Evolutionary conservation across 2,888 invertebrate species (phyloP).

Genomic region (Exocentrus adspersus): DNA sequence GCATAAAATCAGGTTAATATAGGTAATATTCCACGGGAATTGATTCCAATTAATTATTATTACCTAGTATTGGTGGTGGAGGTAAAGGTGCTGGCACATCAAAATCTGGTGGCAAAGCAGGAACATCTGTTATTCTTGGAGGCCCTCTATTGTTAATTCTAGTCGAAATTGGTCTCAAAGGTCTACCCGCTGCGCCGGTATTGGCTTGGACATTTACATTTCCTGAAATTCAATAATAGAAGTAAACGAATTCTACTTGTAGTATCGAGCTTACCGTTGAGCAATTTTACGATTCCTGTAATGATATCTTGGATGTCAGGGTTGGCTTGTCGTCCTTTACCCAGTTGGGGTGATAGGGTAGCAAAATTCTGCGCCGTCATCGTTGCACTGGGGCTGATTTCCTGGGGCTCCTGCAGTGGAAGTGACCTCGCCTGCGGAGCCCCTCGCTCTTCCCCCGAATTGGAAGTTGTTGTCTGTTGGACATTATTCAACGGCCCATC

Average conservation of each 20-base stretch:
- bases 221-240: conserved; percentile 28
- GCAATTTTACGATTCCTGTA: conserved; percentile 85
- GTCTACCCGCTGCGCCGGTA: conserved; percentile 71
- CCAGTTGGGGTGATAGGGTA: conserved; percentile 60
- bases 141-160: conserved; percentile 92
- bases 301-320: conserved; percentile 91
- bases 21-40: background rate
- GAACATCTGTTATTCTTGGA: conserved; percentile 83
- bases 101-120: conserved; percentile 75
- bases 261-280: conserved; percentile 70
- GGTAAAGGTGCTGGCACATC: conserved; percentile 67
- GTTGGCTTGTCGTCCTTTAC: conserved; percentile 68
- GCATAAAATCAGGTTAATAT: background rate
- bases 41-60: background rate
- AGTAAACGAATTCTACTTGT: no score
- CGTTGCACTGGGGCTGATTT: conserved; percentile 63
- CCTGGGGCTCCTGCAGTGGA: conserved; percentile 74
- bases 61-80: conserved; percentile 56
- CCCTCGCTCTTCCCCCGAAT: conserved; percentile 81
- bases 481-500: conserved; percentile 55
- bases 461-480: conserved; percentile 47
- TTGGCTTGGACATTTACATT: conserved; percentile 88
- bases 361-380: conserved; percentile 67
- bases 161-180: conserved; percentile 75
- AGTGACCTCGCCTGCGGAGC: conserved; percentile 79